Evolutionary conservation across 2,113 vertebrate genomes (phyloP).

Genomic region (Solea solea): DNA sequence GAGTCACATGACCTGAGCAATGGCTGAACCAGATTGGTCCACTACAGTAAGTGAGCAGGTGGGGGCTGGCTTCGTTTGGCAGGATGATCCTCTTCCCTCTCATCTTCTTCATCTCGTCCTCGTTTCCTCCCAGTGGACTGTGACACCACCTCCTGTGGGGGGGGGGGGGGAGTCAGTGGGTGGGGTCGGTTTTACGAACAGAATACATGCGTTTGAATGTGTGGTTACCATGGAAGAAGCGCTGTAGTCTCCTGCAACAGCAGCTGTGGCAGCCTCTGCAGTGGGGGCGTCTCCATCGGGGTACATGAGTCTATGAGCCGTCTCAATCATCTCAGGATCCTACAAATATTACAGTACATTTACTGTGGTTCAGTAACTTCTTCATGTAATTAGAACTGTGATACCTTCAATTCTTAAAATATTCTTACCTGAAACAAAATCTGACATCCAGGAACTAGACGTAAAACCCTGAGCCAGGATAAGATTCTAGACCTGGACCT

Average conservation of each 20-base stretch:
- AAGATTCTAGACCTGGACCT: too few species aligned
- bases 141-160: constrained; percentile 21
- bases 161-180: not conserved
- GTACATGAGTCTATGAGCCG: constrained; percentile 69
- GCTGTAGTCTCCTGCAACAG: too few species aligned
- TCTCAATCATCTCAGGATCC: constrained; percentile 63
- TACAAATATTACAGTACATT: constrained; percentile 20
- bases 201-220: not conserved
- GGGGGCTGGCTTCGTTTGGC: constrained; percentile 57
- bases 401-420: not conserved
- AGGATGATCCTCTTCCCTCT: constrained; percentile 6
- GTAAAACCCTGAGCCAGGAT: too few species aligned
- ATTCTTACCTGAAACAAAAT: too few species aligned
- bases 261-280: not conserved
- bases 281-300: not conserved
- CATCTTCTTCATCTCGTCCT: constrained; percentile 36
- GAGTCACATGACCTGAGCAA: not conserved
- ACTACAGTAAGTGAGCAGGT: constrained; percentile 6
- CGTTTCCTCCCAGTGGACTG: constrained; percentile 44
- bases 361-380: not conserved
- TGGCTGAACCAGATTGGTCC: not conserved
- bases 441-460: too few species aligned
- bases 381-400: not conserved
- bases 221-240: constrained; percentile 39
- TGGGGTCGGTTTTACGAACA: not conserved